These are phyloP conservation scores for Oedothorax gibbosus DNA, from an alignment of 1,140 invertebrate genomes.

Conservation along the genomic window DNA sequence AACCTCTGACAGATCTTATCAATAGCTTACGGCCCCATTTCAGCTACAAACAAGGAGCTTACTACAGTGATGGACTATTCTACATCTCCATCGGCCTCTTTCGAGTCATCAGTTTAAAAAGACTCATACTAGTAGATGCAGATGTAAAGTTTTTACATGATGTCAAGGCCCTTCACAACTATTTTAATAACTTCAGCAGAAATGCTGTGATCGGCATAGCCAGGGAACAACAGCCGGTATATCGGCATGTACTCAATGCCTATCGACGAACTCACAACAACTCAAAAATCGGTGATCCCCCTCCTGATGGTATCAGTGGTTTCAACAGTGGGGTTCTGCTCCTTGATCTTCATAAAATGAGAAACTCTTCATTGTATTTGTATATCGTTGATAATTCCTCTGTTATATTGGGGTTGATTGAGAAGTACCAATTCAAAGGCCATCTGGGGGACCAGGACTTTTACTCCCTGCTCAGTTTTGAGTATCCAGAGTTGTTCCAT, in stretches of 20 bases:
- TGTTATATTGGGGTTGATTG: slow-evolving; percentile 73
- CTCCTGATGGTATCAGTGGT: slow-evolving; percentile 70
- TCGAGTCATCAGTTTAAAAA: slow-evolving; percentile 74
- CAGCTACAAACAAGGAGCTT: slow-evolving; percentile 81
- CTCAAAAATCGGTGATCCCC: slow-evolving; percentile 72
- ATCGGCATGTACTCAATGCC: slow-evolving; percentile 79
- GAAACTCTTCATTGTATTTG: slow-evolving; percentile 75
- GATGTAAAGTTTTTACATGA: slow-evolving; percentile 83
- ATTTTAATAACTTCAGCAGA: slow-evolving; percentile 76
- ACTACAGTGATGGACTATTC: slow-evolving; percentile 86
- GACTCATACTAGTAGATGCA: slow-evolving; percentile 81
- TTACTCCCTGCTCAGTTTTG: slow-evolving; percentile 81
- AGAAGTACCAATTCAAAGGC: slow-evolving; percentile 80
- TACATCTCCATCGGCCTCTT: slow-evolving; percentile 83
- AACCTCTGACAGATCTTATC: slow-evolving; percentile 76
- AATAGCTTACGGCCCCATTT: slow-evolving; percentile 80
- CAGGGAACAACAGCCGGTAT: slow-evolving; percentile 83
- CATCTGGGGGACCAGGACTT: slow-evolving; percentile 91
- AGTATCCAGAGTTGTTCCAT: slow-evolving; percentile 81
- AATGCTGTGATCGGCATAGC: slow-evolving; percentile 80
- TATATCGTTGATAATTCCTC: slow-evolving; percentile 73
- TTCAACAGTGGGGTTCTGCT: slow-evolving; percentile 86
- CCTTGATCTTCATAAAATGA: slow-evolving; percentile 78
- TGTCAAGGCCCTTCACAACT: slow-evolving; percentile 75
- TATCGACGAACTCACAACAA: slow-evolving; percentile 76